Percentiles rank a stretch among this genome's conserved stretches.
phyloP scores from a whole-genome alignment of 2,888 invertebrate species.

The Tortrix viridana region DNA sequence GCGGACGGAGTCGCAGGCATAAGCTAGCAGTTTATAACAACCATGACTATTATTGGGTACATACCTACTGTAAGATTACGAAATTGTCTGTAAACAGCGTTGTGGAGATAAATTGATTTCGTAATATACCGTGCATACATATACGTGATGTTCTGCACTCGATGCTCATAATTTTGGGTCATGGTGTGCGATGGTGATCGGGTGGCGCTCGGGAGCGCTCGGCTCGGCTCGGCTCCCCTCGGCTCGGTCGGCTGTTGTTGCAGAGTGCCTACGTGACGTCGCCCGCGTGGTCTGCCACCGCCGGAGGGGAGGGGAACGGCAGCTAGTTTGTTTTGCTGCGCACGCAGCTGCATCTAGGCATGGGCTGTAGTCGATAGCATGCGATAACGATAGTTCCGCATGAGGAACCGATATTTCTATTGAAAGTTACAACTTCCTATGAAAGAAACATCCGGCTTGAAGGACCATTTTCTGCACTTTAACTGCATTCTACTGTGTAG shows the following conservation, averaged over 20 bases:
- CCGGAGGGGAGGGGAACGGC: conserved; percentile 53
- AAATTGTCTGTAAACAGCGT: too few species aligned
- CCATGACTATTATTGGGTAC: too few species aligned
- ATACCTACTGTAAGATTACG: too few species aligned
- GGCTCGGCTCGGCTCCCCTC: not conserved
- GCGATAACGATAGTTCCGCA: conserved; percentile 46
- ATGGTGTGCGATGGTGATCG: conserved; percentile 23
- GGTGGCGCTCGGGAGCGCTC: conserved; percentile 5
- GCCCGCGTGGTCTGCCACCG: conserved; percentile 69
- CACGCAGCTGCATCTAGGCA: conserved; percentile 53
- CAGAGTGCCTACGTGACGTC: conserved; percentile 76
- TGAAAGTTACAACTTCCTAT: not conserved
- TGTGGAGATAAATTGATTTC: too few species aligned
- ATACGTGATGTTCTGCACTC: not conserved
- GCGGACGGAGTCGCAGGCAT: too few species aligned
- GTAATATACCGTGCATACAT: too few species aligned
- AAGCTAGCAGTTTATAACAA: too few species aligned
- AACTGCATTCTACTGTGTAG: too few species aligned
- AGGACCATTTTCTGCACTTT: too few species aligned
- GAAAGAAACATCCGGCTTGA: conserved; percentile 2
- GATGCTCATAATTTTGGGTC: conserved; percentile 33
- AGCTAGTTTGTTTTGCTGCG: conserved; percentile 72
- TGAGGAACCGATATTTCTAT: not conserved
- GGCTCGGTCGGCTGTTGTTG: conserved; percentile 8
- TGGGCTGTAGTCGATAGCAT: conserved; percentile 45